Conservation (phyloP, 2,797 vertebrate species). For the Peromyscus aztecus region DNA sequence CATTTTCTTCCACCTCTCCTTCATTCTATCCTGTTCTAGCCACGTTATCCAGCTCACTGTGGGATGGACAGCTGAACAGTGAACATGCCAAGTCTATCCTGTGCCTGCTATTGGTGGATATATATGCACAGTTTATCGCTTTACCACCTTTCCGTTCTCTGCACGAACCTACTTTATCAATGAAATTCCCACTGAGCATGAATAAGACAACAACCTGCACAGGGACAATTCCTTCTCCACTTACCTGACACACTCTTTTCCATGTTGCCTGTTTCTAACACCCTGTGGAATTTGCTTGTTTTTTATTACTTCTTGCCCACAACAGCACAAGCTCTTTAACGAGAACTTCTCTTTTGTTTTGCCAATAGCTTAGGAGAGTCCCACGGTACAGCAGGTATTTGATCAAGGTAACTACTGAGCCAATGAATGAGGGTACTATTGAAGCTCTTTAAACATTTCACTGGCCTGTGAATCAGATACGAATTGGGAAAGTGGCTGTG, state of each 20-base stretch:
- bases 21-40: not conserved
- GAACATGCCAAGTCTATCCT: rapidly evolving
- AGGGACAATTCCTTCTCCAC: not conserved
- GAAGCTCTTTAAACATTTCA: not conserved
- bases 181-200: not conserved
- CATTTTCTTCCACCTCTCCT: not conserved
- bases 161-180: not conserved
- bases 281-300: not conserved
- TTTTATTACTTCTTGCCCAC: not conserved
- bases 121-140: rapidly evolving
- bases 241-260: no score
- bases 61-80: not conserved
- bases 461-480: not conserved
- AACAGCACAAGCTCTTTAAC: not conserved
- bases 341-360: not conserved
- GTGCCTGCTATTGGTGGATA: not conserved
- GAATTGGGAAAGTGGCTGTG: not conserved
- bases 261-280: not conserved
- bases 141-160: not conserved
- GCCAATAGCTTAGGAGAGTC: not conserved
- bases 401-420: conserved; percentile 21
- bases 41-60: not conserved
- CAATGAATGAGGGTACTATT: not conserved
- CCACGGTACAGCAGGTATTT: not conserved
- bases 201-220: not conserved